Conservation (phyloP, 2,888 invertebrate species). For the Ephialtes manifestator region DNA sequence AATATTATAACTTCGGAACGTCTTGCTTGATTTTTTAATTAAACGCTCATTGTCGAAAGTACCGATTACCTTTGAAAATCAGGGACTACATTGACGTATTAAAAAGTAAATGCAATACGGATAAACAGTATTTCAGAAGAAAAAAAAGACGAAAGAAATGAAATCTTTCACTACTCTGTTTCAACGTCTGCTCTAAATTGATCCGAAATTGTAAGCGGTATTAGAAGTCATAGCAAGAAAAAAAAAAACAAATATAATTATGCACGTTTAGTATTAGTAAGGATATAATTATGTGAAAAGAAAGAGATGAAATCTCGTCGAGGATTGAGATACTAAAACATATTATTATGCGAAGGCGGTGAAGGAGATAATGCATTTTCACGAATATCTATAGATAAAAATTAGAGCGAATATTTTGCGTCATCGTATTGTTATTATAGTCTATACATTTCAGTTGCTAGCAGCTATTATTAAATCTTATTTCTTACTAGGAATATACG, state of each 20-base stretch:
- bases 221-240: slow-evolving; percentile 69
- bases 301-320: slow-evolving; percentile 68
- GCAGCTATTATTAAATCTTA: slow-evolving; percentile 74
- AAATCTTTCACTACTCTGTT: slow-evolving; percentile 69
- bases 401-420: slow-evolving; percentile 72
- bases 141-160: slow-evolving; percentile 46
- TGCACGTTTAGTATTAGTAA: slow-evolving; percentile 82
- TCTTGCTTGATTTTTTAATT: slow-evolving; percentile 71
- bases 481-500: slow-evolving; percentile 29
- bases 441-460: slow-evolving; percentile 73
- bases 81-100: slow-evolving; percentile 40
- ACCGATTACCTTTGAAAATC: slow-evolving; percentile 59
- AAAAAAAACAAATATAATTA: slow-evolving; percentile 75
- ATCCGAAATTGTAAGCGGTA: slow-evolving; percentile 76
- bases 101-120: slow-evolving; percentile 25
- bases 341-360: slow-evolving; percentile 64
- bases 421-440: slow-evolving; percentile 75
- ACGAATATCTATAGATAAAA: slow-evolving; percentile 77
- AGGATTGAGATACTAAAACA: slow-evolving; percentile 73
- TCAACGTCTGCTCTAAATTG: slow-evolving; percentile 77
- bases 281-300: slow-evolving; percentile 75
- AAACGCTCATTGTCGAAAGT: slow-evolving; percentile 58
- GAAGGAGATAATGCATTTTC: slow-evolving; percentile 81
- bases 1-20: slow-evolving; percentile 63
- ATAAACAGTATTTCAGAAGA: slow-evolving; percentile 66